Evolutionary conservation across 2,797 vertebrate genomes (phyloP), one percentile per base, ranked within the genome.

Genomic region (Hephaestus fuliginosus): DNA sequence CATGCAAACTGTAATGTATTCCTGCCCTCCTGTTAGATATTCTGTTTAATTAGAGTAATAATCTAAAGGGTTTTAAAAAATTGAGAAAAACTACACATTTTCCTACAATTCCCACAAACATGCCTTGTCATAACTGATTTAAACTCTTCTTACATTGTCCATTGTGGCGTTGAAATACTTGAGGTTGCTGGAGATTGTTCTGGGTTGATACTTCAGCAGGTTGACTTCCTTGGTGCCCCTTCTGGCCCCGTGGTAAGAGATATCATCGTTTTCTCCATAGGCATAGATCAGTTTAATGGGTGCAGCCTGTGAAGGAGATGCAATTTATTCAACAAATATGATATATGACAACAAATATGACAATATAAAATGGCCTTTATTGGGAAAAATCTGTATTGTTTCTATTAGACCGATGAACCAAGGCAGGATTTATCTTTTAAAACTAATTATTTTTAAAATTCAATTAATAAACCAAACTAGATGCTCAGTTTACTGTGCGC

Each of bases 151-250:
- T 93, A 97, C 93, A 3, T 96, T 95, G 1, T 88, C 66, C 81
- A 97, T 39, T 41, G 48, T 95, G 69, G 93, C 51, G 62, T 87
- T 95, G 33, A 95, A 44, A 78, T 87, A 90, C 18, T 78, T 90
- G 79, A 56, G 55, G 1, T 85, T 73, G 28, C 90, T 1, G 43
- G 17, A 0, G 28, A 13, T 44, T 28, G 75, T 2, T 84, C 58
- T 20, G 20, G 86, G 74, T 77, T 72, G 64, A 22, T 91, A 81
- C 28, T 92, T 94, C 62, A 97, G 89, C 58, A 97, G 90, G 81
- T 96, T 97, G 49, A 97, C 46, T 58, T 96, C 94, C 70, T 94
- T 97, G 49, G 92, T 91, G 62, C 96, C 96, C 52, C 87, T 92
- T 5, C 5, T 85, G 2, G 22, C 30, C 3, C 0, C 20, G 7